Evolutionary conservation across 2,888 invertebrate species (phyloP).

Genomic region (Dasysyrphus tricinctus): DNA sequence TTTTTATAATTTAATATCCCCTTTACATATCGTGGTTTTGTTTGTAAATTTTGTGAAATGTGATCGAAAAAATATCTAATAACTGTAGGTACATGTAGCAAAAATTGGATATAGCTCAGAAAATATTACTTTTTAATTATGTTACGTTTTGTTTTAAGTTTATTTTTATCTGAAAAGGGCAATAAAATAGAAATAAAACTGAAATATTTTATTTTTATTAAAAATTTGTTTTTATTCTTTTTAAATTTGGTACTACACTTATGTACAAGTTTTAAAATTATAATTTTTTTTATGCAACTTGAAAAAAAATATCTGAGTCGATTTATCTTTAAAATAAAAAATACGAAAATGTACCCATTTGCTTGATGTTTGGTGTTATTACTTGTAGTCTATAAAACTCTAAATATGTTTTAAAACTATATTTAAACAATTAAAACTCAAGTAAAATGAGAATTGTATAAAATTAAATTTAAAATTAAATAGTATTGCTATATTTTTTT

Average conservation of each 20-base stretch:
- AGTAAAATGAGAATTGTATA: conserved; percentile 39
- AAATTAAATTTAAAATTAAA: conserved; percentile 31
- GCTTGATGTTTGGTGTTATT: conserved; percentile 63
- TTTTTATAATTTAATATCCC: conserved; percentile 5
- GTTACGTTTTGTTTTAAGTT: neutral
- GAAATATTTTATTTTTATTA: neutral
- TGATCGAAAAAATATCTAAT: conserved; percentile 20
- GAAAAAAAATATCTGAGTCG: neutral
- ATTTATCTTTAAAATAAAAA: neutral
- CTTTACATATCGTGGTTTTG: conserved; percentile 59
- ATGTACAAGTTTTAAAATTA: neutral
- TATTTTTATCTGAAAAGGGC: neutral
- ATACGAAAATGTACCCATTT: conserved; percentile 13
- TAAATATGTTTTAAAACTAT: conserved; percentile 47
- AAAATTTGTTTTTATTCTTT: neutral
- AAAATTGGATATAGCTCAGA: conserved; percentile 8
- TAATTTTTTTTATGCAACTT: neutral
- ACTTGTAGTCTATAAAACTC: conserved; percentile 57
- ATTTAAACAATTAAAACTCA: conserved; percentile 27
- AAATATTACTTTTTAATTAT: neutral
- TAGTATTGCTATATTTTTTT: conserved; percentile 22
- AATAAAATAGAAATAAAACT: neutral
- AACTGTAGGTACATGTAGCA: neutral
- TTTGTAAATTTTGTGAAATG: conserved; percentile 19
- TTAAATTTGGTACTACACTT: neutral